Evolutionary conservation across 2,797 vertebrate genomes (phyloP), one percentile per base, ranked within the genome.

Genomic region (Ptychobarbus kaznakovi): DNA sequence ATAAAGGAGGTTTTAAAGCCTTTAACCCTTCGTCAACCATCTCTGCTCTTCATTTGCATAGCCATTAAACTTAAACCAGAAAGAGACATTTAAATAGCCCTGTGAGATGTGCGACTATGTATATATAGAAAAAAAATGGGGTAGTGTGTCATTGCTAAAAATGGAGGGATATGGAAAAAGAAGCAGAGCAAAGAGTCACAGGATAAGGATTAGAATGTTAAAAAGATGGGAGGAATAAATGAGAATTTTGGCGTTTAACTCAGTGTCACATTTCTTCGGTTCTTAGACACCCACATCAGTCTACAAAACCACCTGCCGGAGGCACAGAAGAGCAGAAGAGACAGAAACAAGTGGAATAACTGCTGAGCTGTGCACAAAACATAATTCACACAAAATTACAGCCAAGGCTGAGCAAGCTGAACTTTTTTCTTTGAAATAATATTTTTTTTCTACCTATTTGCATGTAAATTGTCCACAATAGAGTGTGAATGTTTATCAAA

Each of bases 11-110:
- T 84, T 90, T 87, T 63, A 87, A 90, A 84, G 80, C 83, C 58
- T 80, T 91, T 91, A 93, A 90, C 89, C 86, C 81, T 68, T 90
- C 74, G 9, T 22, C 51, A n/a, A 68, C 46, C 46, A 42, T 85
- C 32, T 69, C 61, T 74, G 79, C 75, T 77, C 53, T 86, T 84
- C 44, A 86, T 61, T 74, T 80, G 63, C 58, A 72, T 38, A 46
- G 20, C 78, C 58, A 49, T 72, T 83, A 70, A 44, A 83, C 70
- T 46, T 51, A 69, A 80, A 65, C 38, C 42, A 51, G 46, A 70
- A 78, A 66, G 65, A 32, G 63, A 16, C 32, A 22, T 58, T 75
- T 25, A 83, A 84, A 78, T 63, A 13, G 75, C 51, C 38, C 32
- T 3, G 7, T 68, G 15, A 81, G 78, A 81, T 28, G 72, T 28